Base-by-base conservation (phyloP, 2,888 invertebrate species). In the Salpingus planirostris region DNA sequence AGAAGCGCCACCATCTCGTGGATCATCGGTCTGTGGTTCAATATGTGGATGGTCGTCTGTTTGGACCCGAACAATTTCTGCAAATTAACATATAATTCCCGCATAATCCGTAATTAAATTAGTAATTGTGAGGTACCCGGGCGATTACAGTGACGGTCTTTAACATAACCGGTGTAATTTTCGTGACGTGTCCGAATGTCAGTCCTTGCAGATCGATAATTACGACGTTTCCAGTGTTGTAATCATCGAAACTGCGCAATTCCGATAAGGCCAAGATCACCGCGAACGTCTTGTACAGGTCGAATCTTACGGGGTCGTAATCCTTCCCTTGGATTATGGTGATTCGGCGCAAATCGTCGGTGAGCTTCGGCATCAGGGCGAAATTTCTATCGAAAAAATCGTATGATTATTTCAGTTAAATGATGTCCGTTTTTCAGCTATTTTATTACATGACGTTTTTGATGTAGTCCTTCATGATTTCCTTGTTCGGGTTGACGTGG, bases 291-390 rank as follows among this genome's bases (percentile, higher is more conserved):
- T 50, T 40, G 32, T 66, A 62, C 1, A 55, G 40, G 1, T 56
- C 54, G 31, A 66, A 66, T 5, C 54, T 52, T 13, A 46, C 39
- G 1, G 44, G 27, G 33, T 41, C 32, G 4, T 15, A 13, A n/a
- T 47, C 40, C 7, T 27, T 31, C 0, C 68, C 40, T 44, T 69
- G 59, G 1, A 67, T 64, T 2, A 71, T 49, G 55, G 62, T 61
- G 0, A 71, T 62, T 25, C 71, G 57, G 3, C 66, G 59, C 7
- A 59, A 56, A 22, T 69, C 68, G 0, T 65, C 60, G 24, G 60
- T 62, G 6, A 70, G 28, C 36, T 66, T 67, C 8, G 70, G 69
- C 1, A 71, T 48, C 2, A 69, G 67, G 0, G 67, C 47, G 36
- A 62, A 67, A 29, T 60, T 56, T 1, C 71, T n/a, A n/a, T n/a